phyloP scores from a whole-genome alignment of 2,888 invertebrate species.

The Fragum whitleyi region DNA sequence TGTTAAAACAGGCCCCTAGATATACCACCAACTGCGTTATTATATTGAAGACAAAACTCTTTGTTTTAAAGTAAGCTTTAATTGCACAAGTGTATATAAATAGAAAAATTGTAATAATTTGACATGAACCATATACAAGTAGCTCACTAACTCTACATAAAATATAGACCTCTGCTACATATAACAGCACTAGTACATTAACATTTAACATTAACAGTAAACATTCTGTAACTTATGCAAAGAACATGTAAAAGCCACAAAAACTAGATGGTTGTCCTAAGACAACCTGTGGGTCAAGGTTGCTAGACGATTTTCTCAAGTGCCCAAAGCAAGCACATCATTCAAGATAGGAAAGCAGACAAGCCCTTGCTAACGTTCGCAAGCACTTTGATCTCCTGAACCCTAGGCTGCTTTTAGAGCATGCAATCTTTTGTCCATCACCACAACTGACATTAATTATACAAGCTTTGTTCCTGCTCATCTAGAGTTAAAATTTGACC shows the following conservation, averaged over 20 bases:
- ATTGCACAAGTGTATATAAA: slow-evolving; percentile 26
- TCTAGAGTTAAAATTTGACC: too few species aligned
- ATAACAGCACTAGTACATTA: not conserved
- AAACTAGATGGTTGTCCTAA: too few species aligned
- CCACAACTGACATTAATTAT: too few species aligned
- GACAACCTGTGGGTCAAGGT: not conserved
- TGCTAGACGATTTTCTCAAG: not conserved
- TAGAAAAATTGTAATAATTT: slow-evolving; percentile 8
- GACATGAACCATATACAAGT: slow-evolving; percentile 9
- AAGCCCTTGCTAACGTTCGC: too few species aligned
- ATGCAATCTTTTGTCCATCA: too few species aligned
- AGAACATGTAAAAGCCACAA: not conserved
- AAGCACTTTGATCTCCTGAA: too few species aligned
- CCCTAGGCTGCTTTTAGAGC: too few species aligned
- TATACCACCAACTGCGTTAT: too few species aligned
- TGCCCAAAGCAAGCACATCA: not conserved
- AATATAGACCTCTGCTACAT: not conserved
- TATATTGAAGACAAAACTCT: not conserved
- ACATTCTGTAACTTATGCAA: not conserved
- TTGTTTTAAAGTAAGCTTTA: slow-evolving; percentile 2
- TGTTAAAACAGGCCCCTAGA: too few species aligned
- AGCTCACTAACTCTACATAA: slow-evolving; percentile 2
- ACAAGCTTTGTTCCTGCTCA: too few species aligned
- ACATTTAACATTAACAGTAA: not conserved
- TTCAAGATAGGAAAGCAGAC: too few species aligned